A percentile compares a stretch with the other conserved stretches of the same genome.
These are phyloP conservation scores for Seladonia tumulorum DNA, from an alignment of 2,888 invertebrate genomes.

Conservation along the genomic window DNA sequence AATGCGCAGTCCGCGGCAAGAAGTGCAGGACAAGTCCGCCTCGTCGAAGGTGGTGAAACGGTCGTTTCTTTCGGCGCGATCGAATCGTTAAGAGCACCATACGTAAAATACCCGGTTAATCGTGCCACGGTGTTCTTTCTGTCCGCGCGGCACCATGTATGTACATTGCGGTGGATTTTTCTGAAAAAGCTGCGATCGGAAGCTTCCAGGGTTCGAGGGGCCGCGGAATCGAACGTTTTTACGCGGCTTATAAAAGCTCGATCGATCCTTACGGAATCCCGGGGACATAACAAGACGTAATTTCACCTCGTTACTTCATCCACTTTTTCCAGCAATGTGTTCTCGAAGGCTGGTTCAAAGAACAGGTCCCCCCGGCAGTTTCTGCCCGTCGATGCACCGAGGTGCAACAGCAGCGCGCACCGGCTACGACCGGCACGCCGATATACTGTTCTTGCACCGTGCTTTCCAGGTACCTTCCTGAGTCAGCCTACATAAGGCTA, in stretches of 20 bases:
- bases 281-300: conserved; percentile 57
- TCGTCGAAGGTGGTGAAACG: conserved; percentile 1
- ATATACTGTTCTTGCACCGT: conserved; percentile 72
- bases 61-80: conserved; percentile 1
- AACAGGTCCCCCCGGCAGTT: conserved; percentile 55
- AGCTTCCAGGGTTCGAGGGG: conserved; percentile 22
- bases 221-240: conserved; percentile 49
- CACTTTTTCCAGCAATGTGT: conserved; percentile 55
- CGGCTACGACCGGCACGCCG: conserved; percentile 58
- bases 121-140: neutral
- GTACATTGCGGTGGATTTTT: conserved; percentile 5
- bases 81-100: neutral
- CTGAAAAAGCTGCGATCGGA: conserved; percentile 2
- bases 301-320: conserved; percentile 59
- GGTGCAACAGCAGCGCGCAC: conserved; percentile 43
- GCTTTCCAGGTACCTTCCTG: conserved; percentile 78
- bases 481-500: conserved; percentile 81
- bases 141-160: conserved; percentile 6
- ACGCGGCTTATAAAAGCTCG: conserved; percentile 45
- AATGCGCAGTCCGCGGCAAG: neutral
- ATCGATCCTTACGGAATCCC: conserved; percentile 60
- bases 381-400: conserved; percentile 44
- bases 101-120: conserved; percentile 8
- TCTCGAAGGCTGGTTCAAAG: conserved; percentile 25
- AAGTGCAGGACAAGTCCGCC: neutral